Percentiles rank a stretch among this genome's conserved stretches.
phyloP scores from a whole-genome alignment of 30 jellyfish, hydroid and myxozoan species.

The Sanderia malayensis region DNA sequence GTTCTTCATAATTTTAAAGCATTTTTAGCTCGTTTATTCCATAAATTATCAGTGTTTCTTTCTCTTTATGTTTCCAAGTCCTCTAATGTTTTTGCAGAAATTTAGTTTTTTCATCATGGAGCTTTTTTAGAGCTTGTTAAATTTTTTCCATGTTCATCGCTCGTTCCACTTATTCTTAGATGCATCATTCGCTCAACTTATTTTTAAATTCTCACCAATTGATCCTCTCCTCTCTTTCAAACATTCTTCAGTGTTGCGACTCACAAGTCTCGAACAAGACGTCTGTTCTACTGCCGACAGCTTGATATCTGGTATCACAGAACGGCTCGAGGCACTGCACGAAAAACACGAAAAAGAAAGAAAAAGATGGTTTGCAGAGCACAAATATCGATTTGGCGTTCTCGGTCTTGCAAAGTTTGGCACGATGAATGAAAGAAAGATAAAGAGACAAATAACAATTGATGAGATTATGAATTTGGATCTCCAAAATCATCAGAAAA shows the following conservation, averaged over 20 bases:
- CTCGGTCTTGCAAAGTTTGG: constrained; percentile 23
- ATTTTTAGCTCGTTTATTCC: neutral
- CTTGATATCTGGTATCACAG: neutral
- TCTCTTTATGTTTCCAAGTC: neutral
- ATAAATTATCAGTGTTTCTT: neutral
- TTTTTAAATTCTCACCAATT: too few species aligned
- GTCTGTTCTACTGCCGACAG: neutral
- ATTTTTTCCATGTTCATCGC: too few species aligned
- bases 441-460: constrained; percentile 8
- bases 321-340: neutral
- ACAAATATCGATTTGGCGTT: constrained; percentile 13
- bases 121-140: neutral
- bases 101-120: neutral
- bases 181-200: too few species aligned
- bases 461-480: constrained; percentile 23
- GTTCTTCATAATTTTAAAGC: neutral
- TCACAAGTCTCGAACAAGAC: constrained; percentile 8
- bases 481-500: neutral
- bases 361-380: constrained; percentile 4
- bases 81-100: neutral
- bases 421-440: constrained; percentile 3
- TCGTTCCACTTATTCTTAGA: too few species aligned
- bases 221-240: too few species aligned
- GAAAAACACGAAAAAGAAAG: constrained; percentile 11
- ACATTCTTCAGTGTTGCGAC: too few species aligned